Evolutionary conservation across 2,888 invertebrate genomes (phyloP), one percentile per base, ranked within the genome.

Genomic region (Ennomos fuscantarius): DNA sequence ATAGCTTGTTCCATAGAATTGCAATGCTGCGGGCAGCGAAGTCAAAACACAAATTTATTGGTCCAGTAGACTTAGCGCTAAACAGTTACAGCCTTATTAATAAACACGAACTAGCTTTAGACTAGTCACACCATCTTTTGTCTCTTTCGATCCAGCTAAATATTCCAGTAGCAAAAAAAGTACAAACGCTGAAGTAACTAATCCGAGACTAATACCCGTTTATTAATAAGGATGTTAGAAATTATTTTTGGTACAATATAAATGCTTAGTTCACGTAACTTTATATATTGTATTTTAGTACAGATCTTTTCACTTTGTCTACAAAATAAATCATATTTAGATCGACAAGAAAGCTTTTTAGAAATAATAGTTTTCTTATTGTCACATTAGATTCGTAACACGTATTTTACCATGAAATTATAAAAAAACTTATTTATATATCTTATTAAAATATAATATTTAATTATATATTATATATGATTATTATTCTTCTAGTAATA

Each of bases 21-120:
- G 40, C 44, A 15, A 56, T 56, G 68, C 68, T 68, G 68, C 68
- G 51, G 60, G 59, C 69, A 65, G 70, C 62, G 36, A n/a, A 57
- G 31, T 35, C 24, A 39, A 60, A 31, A 42, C 37, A 36, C 47
- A 58, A 63, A 57, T 49, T 13, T 54, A 51, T 62, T 41, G 62
- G 63, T 72, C 65, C 64, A 70, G 63, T 70, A 70, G 60, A 58
- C 46, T 64, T 60, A 61, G 57, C 12, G 9, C 9, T 48, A 11
- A 58, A 44, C 12, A 40, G 36, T 10, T n/a, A n/a, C n/a, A n/a
- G n/a, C n/a, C n/a, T n/a, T n/a, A n/a, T n/a, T n/a, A n/a, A n/a
- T n/a, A n/a, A n/a, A n/a, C n/a, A n/a, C n/a, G n/a, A n/a, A n/a
- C n/a, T n/a, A n/a, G n/a, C n/a, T n/a, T n/a, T n/a, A n/a, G n/a